Conservation (phyloP, 2,797 vertebrate species). For the Microcaecilia unicolor region DNA sequence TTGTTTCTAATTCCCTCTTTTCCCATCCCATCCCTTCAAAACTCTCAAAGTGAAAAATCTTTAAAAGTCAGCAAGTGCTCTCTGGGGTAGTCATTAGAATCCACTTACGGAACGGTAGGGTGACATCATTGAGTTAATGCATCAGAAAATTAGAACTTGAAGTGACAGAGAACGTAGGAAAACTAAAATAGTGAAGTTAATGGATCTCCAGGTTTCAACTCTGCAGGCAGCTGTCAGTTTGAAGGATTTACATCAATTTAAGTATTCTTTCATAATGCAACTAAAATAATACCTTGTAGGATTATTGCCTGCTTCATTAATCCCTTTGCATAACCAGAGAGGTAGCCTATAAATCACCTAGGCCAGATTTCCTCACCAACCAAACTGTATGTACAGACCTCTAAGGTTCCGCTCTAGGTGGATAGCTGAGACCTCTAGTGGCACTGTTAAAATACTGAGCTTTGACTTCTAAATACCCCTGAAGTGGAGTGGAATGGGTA, state of each 20-base stretch:
- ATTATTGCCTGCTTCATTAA: fast-evolving
- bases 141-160: constrained; percentile 40
- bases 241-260: constrained; percentile 38
- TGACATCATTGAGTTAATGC: constrained; percentile 45
- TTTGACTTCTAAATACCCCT: no score
- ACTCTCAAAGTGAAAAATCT: constrained; percentile 48
- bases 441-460: no score
- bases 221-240: constrained; percentile 49
- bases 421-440: no score
- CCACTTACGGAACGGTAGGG: constrained; percentile 53
- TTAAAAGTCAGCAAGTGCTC: constrained; percentile 57
- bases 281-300: constrained; percentile 8
- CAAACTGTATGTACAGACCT: no score
- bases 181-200: constrained; percentile 44
- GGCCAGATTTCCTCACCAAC: no score
- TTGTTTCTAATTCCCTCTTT: no score
- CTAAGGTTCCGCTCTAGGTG: no score
- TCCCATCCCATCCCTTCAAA: no score
- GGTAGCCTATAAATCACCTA: not conserved
- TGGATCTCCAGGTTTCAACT: constrained; percentile 50
- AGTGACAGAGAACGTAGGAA: constrained; percentile 33
- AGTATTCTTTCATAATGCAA: constrained; percentile 29
- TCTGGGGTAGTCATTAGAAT: constrained; percentile 54
- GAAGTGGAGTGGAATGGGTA: no score
- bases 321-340: not conserved